Evolutionary conservation across 2,113 vertebrate species (phyloP), one percentile per base, ranked within the genome.

Genomic region (Herpailurus yagouaroundi): DNA sequence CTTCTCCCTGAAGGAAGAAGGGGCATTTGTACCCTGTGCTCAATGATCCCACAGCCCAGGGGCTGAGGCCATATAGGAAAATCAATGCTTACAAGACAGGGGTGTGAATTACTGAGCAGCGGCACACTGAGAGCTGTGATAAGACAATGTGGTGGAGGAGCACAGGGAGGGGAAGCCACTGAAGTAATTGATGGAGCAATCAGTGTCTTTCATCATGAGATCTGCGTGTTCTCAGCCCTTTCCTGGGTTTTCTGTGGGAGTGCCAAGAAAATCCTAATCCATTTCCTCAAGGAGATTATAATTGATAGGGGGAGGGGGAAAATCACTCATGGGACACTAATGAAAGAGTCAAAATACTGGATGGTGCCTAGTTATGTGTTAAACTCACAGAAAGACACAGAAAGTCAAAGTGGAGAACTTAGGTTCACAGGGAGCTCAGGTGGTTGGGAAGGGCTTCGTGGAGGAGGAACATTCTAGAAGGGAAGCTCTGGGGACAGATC

Each of bases 51-150:
- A 50, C 55, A 68, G 87, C 38, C 68, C 66, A 89, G 45, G 71
- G 18, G 71, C 45, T 38, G 66, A 90, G 48, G 68, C 45, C 84
- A 98, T 95, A 68, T 83, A 82, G 95, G 63, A 95, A 93, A 98
- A 96, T 93, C 91, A 77, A 52, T 91, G 80, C 76, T 68, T 86
- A 48, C 50, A 94, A 87, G 55, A 87, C 5, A 69, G 63, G 50
- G 52, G 55, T 83, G 31, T 94, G 87, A 92, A 92, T 90, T 94
- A 33, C 12, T 2, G 27, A 89, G 52, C 68, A 80, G 50, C 90
- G 69, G 60, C 89, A 50, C 4, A 29, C 60, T 23, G 10, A 96
- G 50, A 91, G 38, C 41, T 55, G 18, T 86, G 89, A 15, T 52
- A 55, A n/a, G 52, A 79, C 29, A 69, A 25, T 2, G 4, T 14